phyloP scores from a whole-genome alignment of 2,113 vertebrate genomes.

The Apistogramma diplotaenia region DNA sequence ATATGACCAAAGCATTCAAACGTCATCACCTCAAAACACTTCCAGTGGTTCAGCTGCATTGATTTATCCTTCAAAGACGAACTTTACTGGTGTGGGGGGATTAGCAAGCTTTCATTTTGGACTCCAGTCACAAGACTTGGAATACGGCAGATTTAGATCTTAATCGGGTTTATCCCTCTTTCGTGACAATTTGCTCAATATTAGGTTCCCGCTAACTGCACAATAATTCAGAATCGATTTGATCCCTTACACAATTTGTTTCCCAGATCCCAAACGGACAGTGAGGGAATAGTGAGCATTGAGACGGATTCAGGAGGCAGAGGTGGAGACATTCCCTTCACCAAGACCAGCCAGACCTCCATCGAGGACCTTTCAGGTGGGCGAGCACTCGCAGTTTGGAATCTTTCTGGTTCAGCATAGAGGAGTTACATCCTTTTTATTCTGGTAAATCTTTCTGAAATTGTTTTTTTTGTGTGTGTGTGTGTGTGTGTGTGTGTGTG shows the following conservation, averaged over 20 bases:
- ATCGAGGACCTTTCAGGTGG: conserved; percentile 89
- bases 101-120: conserved; percentile 36
- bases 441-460: neutral
- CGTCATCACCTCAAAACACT: conserved; percentile 14
- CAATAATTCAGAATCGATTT: conserved; percentile 42
- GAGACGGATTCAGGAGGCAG: conserved; percentile 79
- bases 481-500: neutral
- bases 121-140: conserved; percentile 60
- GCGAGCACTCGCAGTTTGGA: neutral
- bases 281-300: conserved; percentile 80
- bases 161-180: conserved; percentile 63
- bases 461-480: neutral
- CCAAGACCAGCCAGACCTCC: conserved; percentile 85
- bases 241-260: conserved; percentile 13
- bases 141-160: conserved; percentile 48
- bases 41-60: conserved; percentile 5
- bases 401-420: neutral
- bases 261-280: conserved; percentile 91
- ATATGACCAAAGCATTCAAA: neutral
- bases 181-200: conserved; percentile 46
- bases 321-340: conserved; percentile 81
- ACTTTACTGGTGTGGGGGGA: conserved; percentile 18
- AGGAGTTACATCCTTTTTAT: neutral
- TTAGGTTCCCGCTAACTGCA: conserved; percentile 38
- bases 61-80: conserved; percentile 59